Percentiles rank a stretch among this genome's conserved stretches.
Evolutionary conservation across 2,888 invertebrate genomes (phyloP).

Genomic region (Hylaea fasciaria): DNA sequence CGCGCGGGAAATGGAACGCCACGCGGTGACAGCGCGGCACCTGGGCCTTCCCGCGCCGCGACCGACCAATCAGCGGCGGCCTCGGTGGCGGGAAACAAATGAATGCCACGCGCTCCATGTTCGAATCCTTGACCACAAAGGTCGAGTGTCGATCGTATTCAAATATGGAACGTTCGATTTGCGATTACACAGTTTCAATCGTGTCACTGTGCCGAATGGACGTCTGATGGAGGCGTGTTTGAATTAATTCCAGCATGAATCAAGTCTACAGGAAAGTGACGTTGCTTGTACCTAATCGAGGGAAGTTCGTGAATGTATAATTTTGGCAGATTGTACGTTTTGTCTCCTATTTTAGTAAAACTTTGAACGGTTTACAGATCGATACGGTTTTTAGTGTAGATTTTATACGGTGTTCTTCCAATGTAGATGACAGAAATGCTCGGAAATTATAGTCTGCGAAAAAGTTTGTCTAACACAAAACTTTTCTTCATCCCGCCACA

Average conservation of each 20-base stretch:
- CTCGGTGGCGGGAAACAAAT: constrained; percentile 63
- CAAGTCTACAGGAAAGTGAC: neutral
- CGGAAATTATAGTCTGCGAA: too few relatives aligned
- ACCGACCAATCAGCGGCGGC: constrained; percentile 50
- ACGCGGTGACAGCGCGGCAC: constrained; percentile 75
- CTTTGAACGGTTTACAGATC: too few relatives aligned
- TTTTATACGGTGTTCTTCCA: too few relatives aligned
- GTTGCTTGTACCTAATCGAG: too few relatives aligned
- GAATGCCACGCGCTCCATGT: constrained; percentile 60
- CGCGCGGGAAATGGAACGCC: constrained; percentile 76
- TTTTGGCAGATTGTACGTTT: constrained; percentile 1
- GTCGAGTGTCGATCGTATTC: constrained; percentile 55
- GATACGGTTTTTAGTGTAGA: too few relatives aligned
- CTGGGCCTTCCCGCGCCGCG: constrained; percentile 54
- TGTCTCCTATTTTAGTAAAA: too few relatives aligned
- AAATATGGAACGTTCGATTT: constrained; percentile 66
- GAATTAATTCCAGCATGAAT: constrained; percentile 31
- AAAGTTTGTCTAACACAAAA: too few relatives aligned
- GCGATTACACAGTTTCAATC: constrained; percentile 41
- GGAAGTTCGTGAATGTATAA: constrained; percentile 5
- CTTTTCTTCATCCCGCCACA: neutral
- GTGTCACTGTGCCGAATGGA: constrained; percentile 12
- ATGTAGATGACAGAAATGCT: too few relatives aligned
- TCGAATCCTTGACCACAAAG: constrained; percentile 64
- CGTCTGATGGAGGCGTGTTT: constrained; percentile 10